These are phyloP conservation scores for Rhynchotus rufescens DNA, from an alignment of 2,797 vertebrate genomes.

Conservation along the genomic window DNA sequence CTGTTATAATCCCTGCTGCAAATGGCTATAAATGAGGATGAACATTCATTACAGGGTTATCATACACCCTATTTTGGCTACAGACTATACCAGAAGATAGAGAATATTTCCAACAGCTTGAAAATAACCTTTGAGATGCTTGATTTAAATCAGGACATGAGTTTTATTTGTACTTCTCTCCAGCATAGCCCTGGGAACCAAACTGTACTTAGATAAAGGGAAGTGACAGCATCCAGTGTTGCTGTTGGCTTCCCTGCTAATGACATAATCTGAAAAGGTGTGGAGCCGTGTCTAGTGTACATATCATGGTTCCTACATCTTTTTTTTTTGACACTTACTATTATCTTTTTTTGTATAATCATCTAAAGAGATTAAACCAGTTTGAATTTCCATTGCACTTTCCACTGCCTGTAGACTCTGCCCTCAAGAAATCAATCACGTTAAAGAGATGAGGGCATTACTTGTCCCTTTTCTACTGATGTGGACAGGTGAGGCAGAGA, in stretches of 20 bases:
- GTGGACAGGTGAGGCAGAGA: neutral
- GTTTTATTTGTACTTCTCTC: neutral
- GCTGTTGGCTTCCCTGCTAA: neutral
- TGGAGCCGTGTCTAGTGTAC: neutral
- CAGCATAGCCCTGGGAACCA: neutral
- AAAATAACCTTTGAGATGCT: neutral
- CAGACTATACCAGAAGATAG: neutral
- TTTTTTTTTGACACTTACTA: neutral
- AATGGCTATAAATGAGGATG: neutral
- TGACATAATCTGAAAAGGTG: neutral
- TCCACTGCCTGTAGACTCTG: neutral
- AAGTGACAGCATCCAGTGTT: neutral
- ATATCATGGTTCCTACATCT: neutral
- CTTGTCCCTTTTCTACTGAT: neutral
- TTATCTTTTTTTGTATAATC: neutral
- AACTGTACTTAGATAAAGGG: rapidly evolving
- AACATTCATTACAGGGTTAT: slow-evolving; percentile 1
- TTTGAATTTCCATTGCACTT: neutral
- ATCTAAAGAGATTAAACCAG: neutral
- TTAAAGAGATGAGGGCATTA: neutral
- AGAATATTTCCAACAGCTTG: neutral
- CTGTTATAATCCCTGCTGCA: neutral
- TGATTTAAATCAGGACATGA: neutral
- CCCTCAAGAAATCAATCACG: neutral
- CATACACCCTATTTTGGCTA: neutral